phyloP scores from a whole-genome alignment of 2,888 invertebrate species.

The Latheticus oryzae region DNA sequence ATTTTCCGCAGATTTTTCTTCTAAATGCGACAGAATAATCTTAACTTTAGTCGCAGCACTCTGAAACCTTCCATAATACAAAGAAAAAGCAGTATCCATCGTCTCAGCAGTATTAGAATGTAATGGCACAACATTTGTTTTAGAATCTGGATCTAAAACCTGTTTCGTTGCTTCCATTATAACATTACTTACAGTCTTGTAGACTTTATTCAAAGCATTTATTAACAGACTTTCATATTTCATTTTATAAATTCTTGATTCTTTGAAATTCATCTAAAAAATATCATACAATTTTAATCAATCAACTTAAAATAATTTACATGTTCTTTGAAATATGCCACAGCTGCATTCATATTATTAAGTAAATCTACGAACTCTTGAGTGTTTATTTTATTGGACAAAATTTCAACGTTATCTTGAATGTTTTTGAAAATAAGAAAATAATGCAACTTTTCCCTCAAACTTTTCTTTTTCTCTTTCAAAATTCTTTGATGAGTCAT shows the following conservation, averaged over 20 bases:
- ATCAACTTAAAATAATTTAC: constrained; percentile 67
- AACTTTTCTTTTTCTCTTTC: constrained; percentile 81
- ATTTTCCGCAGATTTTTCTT: constrained; percentile 78
- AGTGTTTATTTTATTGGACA: constrained; percentile 65
- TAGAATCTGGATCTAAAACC: constrained; percentile 67
- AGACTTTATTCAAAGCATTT: constrained; percentile 82
- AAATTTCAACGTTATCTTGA: constrained; percentile 55
- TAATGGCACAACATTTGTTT: constrained; percentile 51
- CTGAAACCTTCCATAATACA: constrained; percentile 95
- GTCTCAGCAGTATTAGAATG: constrained; percentile 57
- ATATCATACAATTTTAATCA: not conserved
- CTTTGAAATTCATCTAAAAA: constrained; percentile 78
- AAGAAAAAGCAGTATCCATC: constrained; percentile 80
- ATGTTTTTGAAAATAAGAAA: constrained; percentile 78
- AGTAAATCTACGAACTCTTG: constrained; percentile 86
- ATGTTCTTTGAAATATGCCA: constrained; percentile 82
- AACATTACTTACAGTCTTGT: constrained; percentile 81
- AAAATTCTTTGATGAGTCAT: constrained; percentile 89
- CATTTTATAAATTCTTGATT: constrained; percentile 82
- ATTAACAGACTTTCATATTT: constrained; percentile 88
- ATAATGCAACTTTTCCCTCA: constrained; percentile 83
- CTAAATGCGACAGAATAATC: constrained; percentile 84
- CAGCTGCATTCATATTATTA: constrained; percentile 86
- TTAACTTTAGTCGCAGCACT: constrained; percentile 89
- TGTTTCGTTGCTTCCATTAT: constrained; percentile 84